Evolutionary conservation across 92 coral and sea anemone genomes (phyloP).

Genomic region (Parazoanthus atlanticus): DNA sequence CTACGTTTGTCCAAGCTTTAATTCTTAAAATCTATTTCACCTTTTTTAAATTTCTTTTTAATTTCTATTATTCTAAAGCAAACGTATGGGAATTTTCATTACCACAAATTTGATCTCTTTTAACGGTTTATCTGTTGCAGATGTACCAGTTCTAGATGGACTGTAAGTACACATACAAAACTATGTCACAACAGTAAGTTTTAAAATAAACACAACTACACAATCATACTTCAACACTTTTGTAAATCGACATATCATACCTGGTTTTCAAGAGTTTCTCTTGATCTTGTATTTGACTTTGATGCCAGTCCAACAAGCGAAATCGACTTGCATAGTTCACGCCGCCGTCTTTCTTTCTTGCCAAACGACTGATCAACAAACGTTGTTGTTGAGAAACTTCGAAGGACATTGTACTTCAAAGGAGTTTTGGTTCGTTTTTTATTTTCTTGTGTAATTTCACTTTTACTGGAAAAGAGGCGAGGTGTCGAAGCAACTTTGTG

Average conservation of each 20-base stretch:
- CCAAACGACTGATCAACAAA: conserved; percentile 21
- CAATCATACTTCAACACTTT: neutral
- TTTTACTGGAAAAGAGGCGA: conserved; percentile 14
- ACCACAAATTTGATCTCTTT: too few relatives aligned
- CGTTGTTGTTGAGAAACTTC: conserved; percentile 38
- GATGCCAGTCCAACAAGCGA: conserved; percentile 1
- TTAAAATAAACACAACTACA: too few relatives aligned
- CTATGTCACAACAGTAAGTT: neutral
- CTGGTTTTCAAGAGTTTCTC: neutral
- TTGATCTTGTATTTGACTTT: conserved; percentile 7
- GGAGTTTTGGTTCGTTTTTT: conserved; percentile 24
- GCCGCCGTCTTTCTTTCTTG: conserved; percentile 8
- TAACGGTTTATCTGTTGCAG: neutral
- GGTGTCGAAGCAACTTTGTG: conserved; percentile 33
- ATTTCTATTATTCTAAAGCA: too few relatives aligned
- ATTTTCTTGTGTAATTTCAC: conserved; percentile 4
- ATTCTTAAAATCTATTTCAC: too few relatives aligned
- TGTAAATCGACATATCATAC: neutral
- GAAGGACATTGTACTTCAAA: conserved; percentile 1
- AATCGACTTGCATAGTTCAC: neutral
- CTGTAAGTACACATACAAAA: neutral
- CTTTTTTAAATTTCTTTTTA: too few relatives aligned
- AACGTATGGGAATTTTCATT: too few relatives aligned
- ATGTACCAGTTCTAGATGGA: neutral
- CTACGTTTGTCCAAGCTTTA: too few relatives aligned